phyloP scores from a whole-genome alignment of 2,888 invertebrate genomes.

The Diplazon laetatorius region DNA sequence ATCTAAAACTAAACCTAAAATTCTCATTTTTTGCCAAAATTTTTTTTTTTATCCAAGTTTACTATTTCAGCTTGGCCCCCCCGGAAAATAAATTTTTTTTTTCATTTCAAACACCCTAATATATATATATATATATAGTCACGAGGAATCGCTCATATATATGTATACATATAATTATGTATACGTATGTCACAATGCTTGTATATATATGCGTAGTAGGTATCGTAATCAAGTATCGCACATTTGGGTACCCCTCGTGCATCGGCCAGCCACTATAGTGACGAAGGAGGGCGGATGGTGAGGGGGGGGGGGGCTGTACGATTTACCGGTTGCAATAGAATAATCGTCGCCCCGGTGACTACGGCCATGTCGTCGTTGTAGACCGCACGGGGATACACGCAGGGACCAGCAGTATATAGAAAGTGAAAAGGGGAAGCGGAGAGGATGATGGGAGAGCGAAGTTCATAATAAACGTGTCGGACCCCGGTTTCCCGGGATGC shows the following conservation, averaged over 20 bases:
- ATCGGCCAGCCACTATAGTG: neutral
- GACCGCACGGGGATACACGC: slow-evolving; percentile 3
- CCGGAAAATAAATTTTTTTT: no score
- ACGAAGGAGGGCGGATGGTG: no score
- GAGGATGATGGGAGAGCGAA: slow-evolving; percentile 57
- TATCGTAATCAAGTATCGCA: neutral
- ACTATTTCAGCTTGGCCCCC: no score
- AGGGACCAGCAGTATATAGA: slow-evolving; percentile 69
- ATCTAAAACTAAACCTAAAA: no score
- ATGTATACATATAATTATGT: no score
- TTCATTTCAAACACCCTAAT: no score
- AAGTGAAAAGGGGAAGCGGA: slow-evolving; percentile 60
- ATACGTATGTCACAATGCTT: no score
- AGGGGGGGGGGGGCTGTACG: neutral
- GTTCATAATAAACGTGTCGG: slow-evolving; percentile 77
- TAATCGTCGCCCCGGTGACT: slow-evolving; percentile 22
- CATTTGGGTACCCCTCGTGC: neutral
- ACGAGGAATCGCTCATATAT: no score
- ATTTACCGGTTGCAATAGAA: slow-evolving; percentile 23
- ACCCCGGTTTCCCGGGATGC: slow-evolving; percentile 67
- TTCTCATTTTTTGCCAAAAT: no score
- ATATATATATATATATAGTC: no score
- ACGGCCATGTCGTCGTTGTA: neutral
- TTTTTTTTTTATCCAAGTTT: no score
- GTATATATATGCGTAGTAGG: neutral